Evolutionary conservation across 2,888 invertebrate species (phyloP).

Genomic region (Synergus gifuensis): DNA sequence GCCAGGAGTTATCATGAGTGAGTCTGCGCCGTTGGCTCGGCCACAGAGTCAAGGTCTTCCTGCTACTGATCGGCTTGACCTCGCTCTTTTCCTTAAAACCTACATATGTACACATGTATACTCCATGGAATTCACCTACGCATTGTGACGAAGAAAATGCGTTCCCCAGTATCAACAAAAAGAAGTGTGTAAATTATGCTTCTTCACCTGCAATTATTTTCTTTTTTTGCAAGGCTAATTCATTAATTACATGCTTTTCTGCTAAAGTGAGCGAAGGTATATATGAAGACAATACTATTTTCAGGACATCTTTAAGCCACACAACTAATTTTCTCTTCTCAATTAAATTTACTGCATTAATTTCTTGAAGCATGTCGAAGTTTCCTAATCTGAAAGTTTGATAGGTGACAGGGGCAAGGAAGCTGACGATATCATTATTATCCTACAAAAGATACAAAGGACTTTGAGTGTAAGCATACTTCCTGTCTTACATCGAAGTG

Average conservation of each 20-base stretch:
- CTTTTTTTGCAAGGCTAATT: too few relatives aligned
- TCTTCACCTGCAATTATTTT: too few relatives aligned
- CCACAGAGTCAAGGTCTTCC: slow-evolving; percentile 69
- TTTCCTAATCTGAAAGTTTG: neutral
- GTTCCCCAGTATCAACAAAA: neutral
- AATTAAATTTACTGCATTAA: too few relatives aligned
- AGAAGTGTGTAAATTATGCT: too few relatives aligned
- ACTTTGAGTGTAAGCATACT: neutral
- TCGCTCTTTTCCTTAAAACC: slow-evolving; percentile 57
- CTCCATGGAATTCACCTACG: neutral
- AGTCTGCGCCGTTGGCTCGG: slow-evolving; percentile 64
- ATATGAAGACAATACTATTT: too few relatives aligned
- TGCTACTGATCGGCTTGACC: slow-evolving; percentile 70
- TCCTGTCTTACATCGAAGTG: neutral
- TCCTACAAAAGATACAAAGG: neutral
- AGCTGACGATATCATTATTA: neutral
- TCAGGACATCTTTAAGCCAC: too few relatives aligned
- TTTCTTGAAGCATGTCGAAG: neutral
- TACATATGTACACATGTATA: neutral
- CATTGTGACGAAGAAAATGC: neutral
- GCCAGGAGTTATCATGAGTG: slow-evolving; percentile 48
- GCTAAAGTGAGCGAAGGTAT: too few relatives aligned
- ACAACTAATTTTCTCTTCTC: too few relatives aligned
- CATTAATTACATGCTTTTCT: too few relatives aligned
- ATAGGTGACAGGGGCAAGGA: neutral